These are phyloP conservation scores for Halictus ligatus DNA, from an alignment of 2,888 invertebrate genomes.

Conservation along the genomic window DNA sequence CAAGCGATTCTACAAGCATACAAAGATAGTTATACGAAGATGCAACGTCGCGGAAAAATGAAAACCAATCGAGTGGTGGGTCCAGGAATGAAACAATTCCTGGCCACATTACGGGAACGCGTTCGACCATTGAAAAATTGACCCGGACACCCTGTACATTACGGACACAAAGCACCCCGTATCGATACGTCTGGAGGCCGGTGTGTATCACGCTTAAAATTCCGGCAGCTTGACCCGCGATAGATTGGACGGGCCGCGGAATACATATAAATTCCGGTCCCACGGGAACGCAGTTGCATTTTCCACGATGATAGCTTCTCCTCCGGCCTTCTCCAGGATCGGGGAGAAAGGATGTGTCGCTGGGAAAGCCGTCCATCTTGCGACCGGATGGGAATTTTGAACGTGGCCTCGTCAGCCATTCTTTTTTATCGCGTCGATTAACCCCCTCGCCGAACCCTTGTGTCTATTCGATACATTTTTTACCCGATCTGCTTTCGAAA, in stretches of 20 bases:
- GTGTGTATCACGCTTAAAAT: conserved; percentile 82
- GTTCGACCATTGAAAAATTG: background rate
- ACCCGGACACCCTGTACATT: conserved; percentile 42
- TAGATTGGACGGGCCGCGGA: conserved; percentile 83
- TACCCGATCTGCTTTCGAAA: background rate
- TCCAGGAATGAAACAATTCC: background rate
- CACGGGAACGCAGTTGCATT: conserved; percentile 68
- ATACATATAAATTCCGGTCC: conserved; percentile 83
- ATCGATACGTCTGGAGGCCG: conserved; percentile 24
- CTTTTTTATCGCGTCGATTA: conserved; percentile 3
- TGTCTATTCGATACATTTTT: conserved; percentile 1
- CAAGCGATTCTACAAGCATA: background rate
- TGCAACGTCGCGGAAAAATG: background rate
- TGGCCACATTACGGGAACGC: background rate
- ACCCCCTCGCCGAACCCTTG: background rate
- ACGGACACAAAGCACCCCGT: conserved; percentile 21
- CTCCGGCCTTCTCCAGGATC: background rate
- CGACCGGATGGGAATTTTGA: background rate
- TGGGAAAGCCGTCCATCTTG: background rate
- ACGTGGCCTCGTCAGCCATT: background rate
- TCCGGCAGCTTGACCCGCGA: conserved; percentile 84
- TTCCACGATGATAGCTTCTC: conserved; percentile 46
- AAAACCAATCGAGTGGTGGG: background rate
- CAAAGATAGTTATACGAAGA: background rate
- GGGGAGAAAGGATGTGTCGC: conserved; percentile 24